Base-by-base conservation (phyloP, 2,888 invertebrate species). In the Rhopalosiphum nymphaeae region DNA sequence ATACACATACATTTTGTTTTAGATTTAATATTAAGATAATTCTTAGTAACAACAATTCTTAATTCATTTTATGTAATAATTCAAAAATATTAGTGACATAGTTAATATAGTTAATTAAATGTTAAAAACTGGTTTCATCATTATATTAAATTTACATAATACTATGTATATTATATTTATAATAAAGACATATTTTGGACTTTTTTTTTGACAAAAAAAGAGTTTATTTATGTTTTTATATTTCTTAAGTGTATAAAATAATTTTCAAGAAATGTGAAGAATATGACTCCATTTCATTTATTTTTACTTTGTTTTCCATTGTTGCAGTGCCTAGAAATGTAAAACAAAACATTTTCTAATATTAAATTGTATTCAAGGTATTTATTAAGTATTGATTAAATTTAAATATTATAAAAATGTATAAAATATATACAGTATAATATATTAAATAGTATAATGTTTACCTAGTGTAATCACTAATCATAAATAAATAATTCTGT, bases 321-420 rank as follows among this genome's bases (percentile, higher is more conserved):
- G 85, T 93, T 93, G 89, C 93, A 85, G 36, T 93, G 93, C 93
- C 93, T 93, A 93, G 85, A 93, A 93, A 93, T 93, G 57, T 88
- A 93, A 61, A 93, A 93, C 89, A 93, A 93, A 93, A 93, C 78
- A 93, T 89, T 93, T 89, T 90, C 11, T n/a, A 85, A 57, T 57
- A 85, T 90, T 90, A 93, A 85, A 85, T 57, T 26, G 21, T 92
- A 88, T 92, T 92, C 78, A 88, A 42, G 56, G 1, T 90, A 57
- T 93, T 93, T 93, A 93, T 93, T 93, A 78, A 93, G 42, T 44
- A 89, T 93, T 92, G 67, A 92, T 90, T 78, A n/a, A 46, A 86
- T 46, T 61, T 89, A 57, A 53, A 78, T 78, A 93, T 29, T 67
- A 89, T 46, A 89, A 89, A 56, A 89, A 84, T 56, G 42, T 57